A percentile compares a stretch with the other conserved stretches of the same genome.
Conservation (phyloP, 2,888 invertebrate genomes). For the Drosophila phalerata region DNA sequence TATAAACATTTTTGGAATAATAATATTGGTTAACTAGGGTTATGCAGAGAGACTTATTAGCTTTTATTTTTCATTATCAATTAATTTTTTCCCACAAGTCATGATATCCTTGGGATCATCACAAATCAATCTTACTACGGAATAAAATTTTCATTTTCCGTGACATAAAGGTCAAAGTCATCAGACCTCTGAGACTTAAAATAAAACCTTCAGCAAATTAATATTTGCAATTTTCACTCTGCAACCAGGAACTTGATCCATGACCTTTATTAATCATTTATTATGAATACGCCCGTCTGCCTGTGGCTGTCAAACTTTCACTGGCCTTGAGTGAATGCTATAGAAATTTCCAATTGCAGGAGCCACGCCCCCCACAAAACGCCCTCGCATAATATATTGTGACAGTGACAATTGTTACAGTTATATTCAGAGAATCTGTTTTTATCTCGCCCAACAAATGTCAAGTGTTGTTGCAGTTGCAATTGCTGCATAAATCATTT, state of each 20-base stretch:
- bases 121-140: constrained; percentile 42
- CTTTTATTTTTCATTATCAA: background rate
- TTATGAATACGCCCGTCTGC: constrained; percentile 26
- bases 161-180: constrained; percentile 54
- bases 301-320: constrained; percentile 63
- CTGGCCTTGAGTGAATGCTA: constrained; percentile 40
- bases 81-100: background rate
- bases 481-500: constrained; percentile 66
- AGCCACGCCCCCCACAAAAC: constrained; percentile 25
- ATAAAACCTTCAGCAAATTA: constrained; percentile 15
- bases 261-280: constrained; percentile 60
- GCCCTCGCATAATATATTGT: constrained; percentile 31
- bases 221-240: constrained; percentile 12
- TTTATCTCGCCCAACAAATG: constrained; percentile 40
- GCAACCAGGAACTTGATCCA: constrained; percentile 23
- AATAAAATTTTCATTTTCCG: constrained; percentile 25
- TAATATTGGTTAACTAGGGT: too few relatives aligned
- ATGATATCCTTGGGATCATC: background rate
- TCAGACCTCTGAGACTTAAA: constrained; percentile 40
- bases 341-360: constrained; percentile 17
- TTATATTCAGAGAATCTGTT: constrained; percentile 13
- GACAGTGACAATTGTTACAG: constrained; percentile 39
- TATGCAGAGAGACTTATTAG: too few relatives aligned
- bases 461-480: constrained; percentile 63
- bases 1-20: too few relatives aligned